Percentiles rank a stretch among this genome's conserved stretches.
These are phyloP conservation scores for Saccopteryx leptura DNA, from an alignment of 2,113 vertebrate species.

Conservation along the genomic window DNA sequence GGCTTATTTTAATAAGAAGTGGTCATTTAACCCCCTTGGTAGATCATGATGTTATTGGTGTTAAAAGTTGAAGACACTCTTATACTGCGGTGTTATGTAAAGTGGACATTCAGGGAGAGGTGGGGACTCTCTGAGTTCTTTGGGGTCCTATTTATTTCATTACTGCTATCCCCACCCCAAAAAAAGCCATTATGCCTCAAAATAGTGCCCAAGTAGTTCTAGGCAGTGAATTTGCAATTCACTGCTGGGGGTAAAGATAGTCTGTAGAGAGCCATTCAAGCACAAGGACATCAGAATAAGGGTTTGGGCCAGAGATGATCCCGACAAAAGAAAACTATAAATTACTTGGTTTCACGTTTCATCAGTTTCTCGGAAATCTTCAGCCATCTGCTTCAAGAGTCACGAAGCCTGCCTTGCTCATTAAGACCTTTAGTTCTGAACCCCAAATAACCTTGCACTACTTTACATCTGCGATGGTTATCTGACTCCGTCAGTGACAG, in stretches of 20 bases:
- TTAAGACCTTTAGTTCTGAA: constrained; percentile 43
- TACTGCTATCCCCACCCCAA: background rate
- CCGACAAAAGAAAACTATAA: constrained; percentile 50
- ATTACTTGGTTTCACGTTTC: constrained; percentile 49
- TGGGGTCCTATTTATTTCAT: constrained; percentile 68
- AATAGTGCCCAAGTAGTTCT: constrained; percentile 59
- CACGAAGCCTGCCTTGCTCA: background rate
- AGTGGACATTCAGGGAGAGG: constrained; percentile 26
- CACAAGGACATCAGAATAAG: background rate
- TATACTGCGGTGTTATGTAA: background rate
- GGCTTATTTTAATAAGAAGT: constrained; percentile 69
- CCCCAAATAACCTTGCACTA: background rate
- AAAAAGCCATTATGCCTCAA: constrained; percentile 71
- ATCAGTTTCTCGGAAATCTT: constrained; percentile 53
- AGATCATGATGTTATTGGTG: constrained; percentile 51
- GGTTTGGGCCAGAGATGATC: background rate
- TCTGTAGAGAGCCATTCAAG: background rate
- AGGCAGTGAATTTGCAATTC: constrained; percentile 25
- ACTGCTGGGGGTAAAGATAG: background rate
- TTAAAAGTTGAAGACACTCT: background rate
- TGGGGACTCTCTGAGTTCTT: constrained; percentile 52
- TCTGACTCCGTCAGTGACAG: background rate
- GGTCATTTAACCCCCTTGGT: constrained; percentile 56
- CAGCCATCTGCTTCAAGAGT: background rate
- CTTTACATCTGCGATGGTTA: background rate